These are phyloP conservation scores for Trypoxylus dichotomus DNA, from an alignment of 1,140 invertebrate species.

Conservation along the genomic window DNA sequence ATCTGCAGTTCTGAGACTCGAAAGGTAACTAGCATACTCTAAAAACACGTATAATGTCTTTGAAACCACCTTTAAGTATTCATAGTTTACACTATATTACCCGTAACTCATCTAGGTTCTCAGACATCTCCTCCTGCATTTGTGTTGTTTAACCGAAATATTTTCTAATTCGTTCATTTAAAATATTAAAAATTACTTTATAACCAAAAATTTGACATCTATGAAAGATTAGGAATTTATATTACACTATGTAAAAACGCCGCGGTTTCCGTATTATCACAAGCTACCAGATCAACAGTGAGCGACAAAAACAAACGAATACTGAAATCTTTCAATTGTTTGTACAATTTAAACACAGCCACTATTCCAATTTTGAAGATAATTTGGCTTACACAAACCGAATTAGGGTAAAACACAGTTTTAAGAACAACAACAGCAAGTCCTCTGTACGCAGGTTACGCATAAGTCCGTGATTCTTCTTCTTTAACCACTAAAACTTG, in stretches of 20 bases:
- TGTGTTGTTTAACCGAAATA: slow-evolving; percentile 28
- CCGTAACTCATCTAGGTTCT: slow-evolving; percentile 51
- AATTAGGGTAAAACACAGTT: slow-evolving; percentile 12
- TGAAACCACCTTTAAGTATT: slow-evolving; percentile 27
- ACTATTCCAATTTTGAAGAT: slow-evolving; percentile 5
- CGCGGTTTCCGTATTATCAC: slow-evolving; percentile 26
- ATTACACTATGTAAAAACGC: slow-evolving; percentile 28
- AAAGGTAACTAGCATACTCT: slow-evolving; percentile 83
- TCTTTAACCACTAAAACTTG: slow-evolving; percentile 18
- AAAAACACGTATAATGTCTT: slow-evolving; percentile 50
- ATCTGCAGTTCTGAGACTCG: slow-evolving; percentile 83
- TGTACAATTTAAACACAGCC: slow-evolving; percentile 21
- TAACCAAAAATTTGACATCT: slow-evolving; percentile 29
- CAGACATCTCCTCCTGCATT: slow-evolving; percentile 49
- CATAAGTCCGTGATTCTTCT: slow-evolving; percentile 23
- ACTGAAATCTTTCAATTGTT: background rate
- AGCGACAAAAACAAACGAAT: background rate
- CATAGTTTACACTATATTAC: slow-evolving; percentile 38
- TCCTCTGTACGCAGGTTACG: background rate
- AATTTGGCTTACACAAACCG: slow-evolving; percentile 7
- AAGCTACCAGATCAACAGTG: slow-evolving; percentile 16
- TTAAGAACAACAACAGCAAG: slow-evolving; percentile 21
- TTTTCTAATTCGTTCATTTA: slow-evolving; percentile 32
- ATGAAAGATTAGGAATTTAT: background rate
- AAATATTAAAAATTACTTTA: slow-evolving; percentile 29